Percentiles rank a stretch among this genome's conserved stretches.
These are phyloP conservation scores for Anolis apletophallus DNA, from an alignment of 2,797 vertebrate genomes.

Conservation along the genomic window DNA sequence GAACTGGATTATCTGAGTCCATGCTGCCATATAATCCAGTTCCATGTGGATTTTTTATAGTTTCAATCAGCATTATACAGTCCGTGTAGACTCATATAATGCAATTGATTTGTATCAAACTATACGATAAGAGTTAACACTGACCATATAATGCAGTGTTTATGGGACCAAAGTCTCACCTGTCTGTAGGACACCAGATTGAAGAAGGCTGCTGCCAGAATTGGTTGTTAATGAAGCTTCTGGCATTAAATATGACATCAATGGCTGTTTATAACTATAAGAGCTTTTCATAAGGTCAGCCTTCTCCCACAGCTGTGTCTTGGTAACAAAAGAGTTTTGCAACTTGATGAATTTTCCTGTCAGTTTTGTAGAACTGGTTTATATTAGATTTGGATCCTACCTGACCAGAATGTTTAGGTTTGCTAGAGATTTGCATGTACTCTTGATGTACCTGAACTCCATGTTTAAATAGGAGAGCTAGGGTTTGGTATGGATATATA, in stretches of 20 bases:
- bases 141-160: too few relatives aligned
- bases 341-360: conserved; percentile 41
- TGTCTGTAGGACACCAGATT: too few relatives aligned
- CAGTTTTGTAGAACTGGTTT: conserved; percentile 58
- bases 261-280: background rate
- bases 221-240: too few relatives aligned
- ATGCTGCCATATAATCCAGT: too few relatives aligned
- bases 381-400: conserved; percentile 46
- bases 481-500: background rate
- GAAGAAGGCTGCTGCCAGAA: background rate
- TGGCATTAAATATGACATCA: background rate
- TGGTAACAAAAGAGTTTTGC: background rate
- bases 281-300: background rate
- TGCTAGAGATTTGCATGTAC: conserved; percentile 39
- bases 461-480: background rate
- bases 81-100: too few relatives aligned
- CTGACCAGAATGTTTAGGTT: conserved; percentile 40
- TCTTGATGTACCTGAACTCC: conserved; percentile 48
- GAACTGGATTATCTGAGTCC: too few relatives aligned
- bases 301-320: background rate
- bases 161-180: too few relatives aligned
- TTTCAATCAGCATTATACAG: too few relatives aligned
- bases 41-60: too few relatives aligned
- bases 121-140: too few relatives aligned
- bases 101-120: too few relatives aligned